These are phyloP conservation scores for Zaprionus ornatus DNA, from an alignment of 1,140 invertebrate genomes.

Conservation along the genomic window DNA sequence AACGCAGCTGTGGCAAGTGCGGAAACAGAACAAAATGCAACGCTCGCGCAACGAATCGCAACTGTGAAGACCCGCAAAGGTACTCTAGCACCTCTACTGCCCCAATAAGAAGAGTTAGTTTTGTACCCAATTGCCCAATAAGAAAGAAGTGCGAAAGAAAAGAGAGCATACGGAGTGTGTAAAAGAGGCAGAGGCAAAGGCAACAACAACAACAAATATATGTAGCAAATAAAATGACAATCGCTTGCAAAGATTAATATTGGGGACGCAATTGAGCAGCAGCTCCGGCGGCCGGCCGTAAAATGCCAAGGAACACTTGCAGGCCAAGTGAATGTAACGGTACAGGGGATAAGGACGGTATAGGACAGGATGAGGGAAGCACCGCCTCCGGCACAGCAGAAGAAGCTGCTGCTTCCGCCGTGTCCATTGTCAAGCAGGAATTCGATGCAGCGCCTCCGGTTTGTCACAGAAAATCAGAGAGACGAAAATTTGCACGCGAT, in stretches of 20 bases:
- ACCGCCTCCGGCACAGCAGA: constrained; percentile 1
- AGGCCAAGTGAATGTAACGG: constrained; percentile 72
- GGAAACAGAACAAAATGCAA: constrained; percentile 34
- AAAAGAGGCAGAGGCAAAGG: constrained; percentile 41
- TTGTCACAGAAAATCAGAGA: constrained; percentile 76
- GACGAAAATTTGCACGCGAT: constrained; percentile 80
- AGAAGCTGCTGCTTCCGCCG: neutral
- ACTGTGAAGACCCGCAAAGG: constrained; percentile 20
- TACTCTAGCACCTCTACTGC: neutral
- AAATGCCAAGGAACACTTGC: constrained; percentile 80
- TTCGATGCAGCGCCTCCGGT: constrained; percentile 65
- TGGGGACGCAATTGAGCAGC: constrained; percentile 34
- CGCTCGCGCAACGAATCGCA: constrained; percentile 4
- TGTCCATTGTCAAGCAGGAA: constrained; percentile 61
- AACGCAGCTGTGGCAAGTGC: constrained; percentile 45
- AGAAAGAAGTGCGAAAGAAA: constrained; percentile 62
- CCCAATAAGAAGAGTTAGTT: constrained; percentile 36
- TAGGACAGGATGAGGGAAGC: constrained; percentile 18
- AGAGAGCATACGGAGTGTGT: constrained; percentile 55
- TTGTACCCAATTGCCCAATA: constrained; percentile 59
- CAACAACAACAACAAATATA: constrained; percentile 23
- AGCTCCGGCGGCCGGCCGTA: constrained; percentile 58
- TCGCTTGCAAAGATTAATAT: constrained; percentile 56
- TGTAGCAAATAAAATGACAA: constrained; percentile 61
- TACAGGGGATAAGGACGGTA: constrained; percentile 30